Conservation (phyloP, 2,888 invertebrate species). For the Cataglyphis rosenhaueri region DNA sequence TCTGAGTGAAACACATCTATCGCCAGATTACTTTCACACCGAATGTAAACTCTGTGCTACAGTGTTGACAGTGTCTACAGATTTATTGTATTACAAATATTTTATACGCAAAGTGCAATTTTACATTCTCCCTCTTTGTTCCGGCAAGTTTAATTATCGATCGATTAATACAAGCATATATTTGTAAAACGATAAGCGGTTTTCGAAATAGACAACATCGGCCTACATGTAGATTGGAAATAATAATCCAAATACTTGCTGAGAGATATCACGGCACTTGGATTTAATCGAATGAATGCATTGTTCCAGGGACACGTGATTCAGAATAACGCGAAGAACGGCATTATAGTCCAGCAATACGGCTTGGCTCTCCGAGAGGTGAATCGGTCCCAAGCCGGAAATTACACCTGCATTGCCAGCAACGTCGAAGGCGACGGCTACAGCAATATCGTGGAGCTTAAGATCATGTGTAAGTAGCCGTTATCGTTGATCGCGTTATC, state of each 20-base stretch:
- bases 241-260: neutral
- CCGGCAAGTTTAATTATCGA: neutral
- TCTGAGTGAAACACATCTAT: neutral
- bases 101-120: neutral
- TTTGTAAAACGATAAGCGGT: neutral
- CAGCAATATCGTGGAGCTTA: constrained; percentile 92
- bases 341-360: constrained; percentile 94
- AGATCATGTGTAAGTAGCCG: constrained; percentile 95
- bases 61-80: neutral
- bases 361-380: constrained; percentile 93
- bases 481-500: neutral
- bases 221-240: neutral
- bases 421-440: constrained; percentile 97
- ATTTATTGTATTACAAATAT: neutral
- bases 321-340: constrained; percentile 93
- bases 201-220: neutral
- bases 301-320: constrained; percentile 91
- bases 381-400: constrained; percentile 93
- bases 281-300: constrained; percentile 34
- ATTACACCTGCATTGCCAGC: constrained; percentile 95
- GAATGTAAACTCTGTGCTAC: neutral
- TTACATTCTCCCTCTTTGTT: neutral
- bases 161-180: neutral
- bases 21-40: neutral
- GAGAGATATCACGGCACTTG: neutral